Percentiles rank a stretch among this genome's conserved stretches.
Conservation (phyloP, 2,797 vertebrate genomes). For the Artibeus jamaicensis region DNA sequence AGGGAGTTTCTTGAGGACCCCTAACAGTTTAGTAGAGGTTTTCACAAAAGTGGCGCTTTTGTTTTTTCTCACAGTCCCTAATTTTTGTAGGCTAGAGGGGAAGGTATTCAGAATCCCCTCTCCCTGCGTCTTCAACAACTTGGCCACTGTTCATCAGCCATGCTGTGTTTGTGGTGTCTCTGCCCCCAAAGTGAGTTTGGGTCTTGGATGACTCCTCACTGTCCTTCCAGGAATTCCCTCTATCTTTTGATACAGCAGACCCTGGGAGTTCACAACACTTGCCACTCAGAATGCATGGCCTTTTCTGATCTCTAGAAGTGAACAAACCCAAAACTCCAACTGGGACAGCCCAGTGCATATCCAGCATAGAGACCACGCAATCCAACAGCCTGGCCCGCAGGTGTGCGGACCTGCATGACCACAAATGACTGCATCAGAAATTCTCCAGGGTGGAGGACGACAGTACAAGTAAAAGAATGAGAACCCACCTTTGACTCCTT, state of each 20-base stretch:
- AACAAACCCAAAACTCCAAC: neutral
- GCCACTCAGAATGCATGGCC: neutral
- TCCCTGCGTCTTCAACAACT: neutral
- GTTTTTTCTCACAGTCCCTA: neutral
- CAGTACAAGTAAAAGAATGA: neutral
- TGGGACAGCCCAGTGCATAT: neutral
- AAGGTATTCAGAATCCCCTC: neutral
- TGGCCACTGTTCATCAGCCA: neutral
- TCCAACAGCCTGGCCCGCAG: neutral
- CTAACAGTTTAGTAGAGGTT: neutral
- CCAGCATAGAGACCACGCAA: neutral
- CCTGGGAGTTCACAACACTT: too few species aligned
- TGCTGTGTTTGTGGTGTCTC: rapidly evolving
- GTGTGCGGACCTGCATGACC: neutral
- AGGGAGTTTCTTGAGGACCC: neutral
- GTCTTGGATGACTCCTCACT: neutral
- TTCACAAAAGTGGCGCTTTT: neutral
- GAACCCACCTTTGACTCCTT: neutral
- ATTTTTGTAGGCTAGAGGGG: neutral
- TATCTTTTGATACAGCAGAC: neutral
- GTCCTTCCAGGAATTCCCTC: neutral
- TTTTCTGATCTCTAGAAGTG: neutral
- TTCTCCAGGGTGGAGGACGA: neutral
- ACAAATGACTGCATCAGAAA: neutral
- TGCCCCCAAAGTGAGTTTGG: neutral